Conservation (phyloP, 2,113 vertebrate species). For the Leptodactylus fuscus region DNA sequence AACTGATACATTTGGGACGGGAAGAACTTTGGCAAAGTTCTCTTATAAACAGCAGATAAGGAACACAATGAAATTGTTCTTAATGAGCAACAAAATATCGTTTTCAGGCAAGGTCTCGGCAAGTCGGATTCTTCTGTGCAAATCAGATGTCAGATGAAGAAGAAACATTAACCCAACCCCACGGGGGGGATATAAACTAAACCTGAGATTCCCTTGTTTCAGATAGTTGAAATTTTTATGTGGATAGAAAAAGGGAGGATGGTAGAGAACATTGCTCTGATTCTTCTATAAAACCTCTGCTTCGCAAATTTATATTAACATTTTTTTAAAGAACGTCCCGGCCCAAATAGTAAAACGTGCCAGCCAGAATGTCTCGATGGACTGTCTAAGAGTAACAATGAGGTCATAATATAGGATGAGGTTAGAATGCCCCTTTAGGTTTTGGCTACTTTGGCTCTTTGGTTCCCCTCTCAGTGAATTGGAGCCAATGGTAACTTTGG, state of each 20-base stretch:
- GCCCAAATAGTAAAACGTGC: too few relatives aligned
- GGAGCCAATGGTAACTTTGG: too few relatives aligned
- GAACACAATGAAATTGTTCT: slow-evolving; percentile 54
- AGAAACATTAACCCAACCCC: neutral
- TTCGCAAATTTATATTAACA: neutral
- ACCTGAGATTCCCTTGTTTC: neutral
- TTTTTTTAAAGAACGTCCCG: too few relatives aligned
- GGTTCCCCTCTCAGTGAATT: too few relatives aligned
- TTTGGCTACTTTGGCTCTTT: too few relatives aligned
- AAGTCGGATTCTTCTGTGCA: slow-evolving; percentile 32
- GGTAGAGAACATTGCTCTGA: neutral
- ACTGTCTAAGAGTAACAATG: too few relatives aligned
- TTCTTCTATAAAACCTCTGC: neutral
- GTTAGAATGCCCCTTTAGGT: too few relatives aligned
- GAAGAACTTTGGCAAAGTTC: slow-evolving; percentile 48
- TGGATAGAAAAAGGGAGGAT: neutral
- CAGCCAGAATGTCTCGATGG: too few relatives aligned
- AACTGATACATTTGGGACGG: slow-evolving; percentile 51
- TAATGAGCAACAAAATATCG: slow-evolving; percentile 37
- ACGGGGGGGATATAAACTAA: slow-evolving; percentile 26
- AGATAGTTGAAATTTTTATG: slow-evolving; percentile 41
- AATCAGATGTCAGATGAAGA: slow-evolving; percentile 7
- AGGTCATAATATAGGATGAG: too few relatives aligned
- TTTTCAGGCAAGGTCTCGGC: slow-evolving; percentile 15
- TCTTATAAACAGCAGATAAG: slow-evolving; percentile 59